Percentiles rank a stretch among this genome's conserved stretches.
phyloP scores from a whole-genome alignment of 2,797 vertebrate genomes.

The Enteromius fasciolatus region DNA sequence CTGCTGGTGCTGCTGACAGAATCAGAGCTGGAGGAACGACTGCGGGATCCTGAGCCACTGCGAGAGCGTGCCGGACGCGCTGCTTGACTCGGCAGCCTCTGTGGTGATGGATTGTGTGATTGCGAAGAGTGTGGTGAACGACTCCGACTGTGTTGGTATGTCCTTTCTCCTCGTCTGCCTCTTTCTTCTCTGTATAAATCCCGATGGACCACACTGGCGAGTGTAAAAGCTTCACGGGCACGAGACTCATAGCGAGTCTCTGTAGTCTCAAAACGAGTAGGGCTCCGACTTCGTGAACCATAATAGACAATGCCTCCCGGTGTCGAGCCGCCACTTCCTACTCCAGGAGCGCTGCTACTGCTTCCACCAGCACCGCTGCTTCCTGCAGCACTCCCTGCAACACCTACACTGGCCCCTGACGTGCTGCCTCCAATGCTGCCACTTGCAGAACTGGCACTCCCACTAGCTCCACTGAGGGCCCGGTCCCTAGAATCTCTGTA shows the following conservation, averaged over 20 bases:
- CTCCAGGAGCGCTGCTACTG: slow-evolving; percentile 56
- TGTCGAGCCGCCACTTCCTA: slow-evolving; percentile 70
- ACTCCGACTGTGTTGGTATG: slow-evolving; percentile 93
- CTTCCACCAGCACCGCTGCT: slow-evolving; percentile 68
- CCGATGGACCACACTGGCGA: slow-evolving; percentile 97
- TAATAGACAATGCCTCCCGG: slow-evolving; percentile 87
- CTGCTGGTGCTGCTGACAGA: slow-evolving; percentile 98
- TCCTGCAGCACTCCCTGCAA: slow-evolving; percentile 67
- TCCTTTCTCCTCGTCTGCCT: slow-evolving; percentile 88
- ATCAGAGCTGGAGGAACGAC: slow-evolving; percentile 96
- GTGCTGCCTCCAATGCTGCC: slow-evolving; percentile 71
- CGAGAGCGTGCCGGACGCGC: slow-evolving; percentile 85
- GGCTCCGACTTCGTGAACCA: slow-evolving; percentile 94
- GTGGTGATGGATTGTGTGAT: slow-evolving; percentile 93
- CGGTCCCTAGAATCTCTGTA: slow-evolving; percentile 94
- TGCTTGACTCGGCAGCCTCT: slow-evolving; percentile 89
- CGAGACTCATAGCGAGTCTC: slow-evolving; percentile 96
- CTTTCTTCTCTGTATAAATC: slow-evolving; percentile 97
- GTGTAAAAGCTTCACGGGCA: slow-evolving; percentile 90
- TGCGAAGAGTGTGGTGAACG: slow-evolving; percentile 94
- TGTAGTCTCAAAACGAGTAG: slow-evolving; percentile 92
- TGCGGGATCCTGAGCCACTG: slow-evolving; percentile 90
- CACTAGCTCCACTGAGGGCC: slow-evolving; percentile 78
- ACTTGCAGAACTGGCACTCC: slow-evolving; percentile 70
- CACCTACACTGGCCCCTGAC: slow-evolving; percentile 70